phyloP scores from a whole-genome alignment of 2,888 invertebrate species.

The Pachydiplax longipennis region DNA sequence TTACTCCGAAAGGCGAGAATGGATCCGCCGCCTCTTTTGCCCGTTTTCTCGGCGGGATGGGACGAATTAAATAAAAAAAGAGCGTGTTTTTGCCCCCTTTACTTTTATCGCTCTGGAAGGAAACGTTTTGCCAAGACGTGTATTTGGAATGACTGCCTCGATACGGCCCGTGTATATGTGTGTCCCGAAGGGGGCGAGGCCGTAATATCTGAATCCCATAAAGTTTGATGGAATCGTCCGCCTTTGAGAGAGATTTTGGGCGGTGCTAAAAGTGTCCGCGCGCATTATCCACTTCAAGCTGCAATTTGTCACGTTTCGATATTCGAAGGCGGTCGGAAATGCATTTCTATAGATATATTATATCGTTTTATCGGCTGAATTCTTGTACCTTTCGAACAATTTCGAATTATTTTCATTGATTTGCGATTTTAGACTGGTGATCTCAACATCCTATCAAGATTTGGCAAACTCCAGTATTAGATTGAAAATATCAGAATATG shows the following conservation, averaged over 20 bases:
- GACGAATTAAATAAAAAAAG: not conserved
- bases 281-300: too few species aligned
- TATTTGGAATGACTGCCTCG: not conserved
- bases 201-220: not conserved
- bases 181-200: not conserved
- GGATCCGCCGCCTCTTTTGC: not conserved
- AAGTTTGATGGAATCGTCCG: not conserved
- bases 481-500: too few species aligned
- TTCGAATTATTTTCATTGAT: too few species aligned
- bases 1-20: not conserved
- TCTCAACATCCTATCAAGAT: too few species aligned
- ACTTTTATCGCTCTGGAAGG: not conserved
- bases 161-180: not conserved
- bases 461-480: too few species aligned
- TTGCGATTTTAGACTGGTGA: too few species aligned
- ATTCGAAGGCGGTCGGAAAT: too few species aligned
- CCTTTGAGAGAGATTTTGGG: not conserved
- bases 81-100: not conserved
- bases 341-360: too few species aligned
- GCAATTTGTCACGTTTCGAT: too few species aligned
- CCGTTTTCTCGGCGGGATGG: not conserved
- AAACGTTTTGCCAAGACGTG: not conserved
- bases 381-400: too few species aligned
- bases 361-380: too few species aligned
- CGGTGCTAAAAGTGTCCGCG: too few species aligned